Conservation (phyloP, 2,888 invertebrate genomes). For the Drosophila incognita region DNA sequence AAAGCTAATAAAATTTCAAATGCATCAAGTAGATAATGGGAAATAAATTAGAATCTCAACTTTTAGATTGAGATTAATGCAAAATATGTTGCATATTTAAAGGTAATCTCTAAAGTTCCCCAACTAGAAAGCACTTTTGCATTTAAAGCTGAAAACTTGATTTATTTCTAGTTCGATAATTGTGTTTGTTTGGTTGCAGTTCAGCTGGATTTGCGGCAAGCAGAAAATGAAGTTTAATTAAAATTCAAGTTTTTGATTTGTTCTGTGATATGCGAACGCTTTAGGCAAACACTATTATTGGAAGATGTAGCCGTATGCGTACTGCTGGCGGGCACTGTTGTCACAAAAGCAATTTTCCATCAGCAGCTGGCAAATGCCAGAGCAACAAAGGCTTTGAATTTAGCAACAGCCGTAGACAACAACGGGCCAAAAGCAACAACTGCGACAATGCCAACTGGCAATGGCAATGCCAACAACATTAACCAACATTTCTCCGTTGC, state of each 20-base stretch:
- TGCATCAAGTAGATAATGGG: not conserved
- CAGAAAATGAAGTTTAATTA: not conserved
- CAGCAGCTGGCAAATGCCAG: slow-evolving; percentile 40
- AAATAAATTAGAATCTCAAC: not conserved
- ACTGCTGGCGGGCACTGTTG: slow-evolving; percentile 48
- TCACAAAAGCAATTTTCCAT: slow-evolving; percentile 52
- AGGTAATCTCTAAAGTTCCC: not conserved
- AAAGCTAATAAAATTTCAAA: not conserved
- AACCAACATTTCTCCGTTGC: slow-evolving; percentile 43
- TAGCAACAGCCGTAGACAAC: slow-evolving; percentile 23
- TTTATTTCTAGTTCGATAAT: not conserved
- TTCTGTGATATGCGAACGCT: slow-evolving; percentile 3
- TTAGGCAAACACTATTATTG: slow-evolving; percentile 25
- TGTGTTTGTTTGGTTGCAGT: not conserved
- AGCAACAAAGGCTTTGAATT: slow-evolving; percentile 52
- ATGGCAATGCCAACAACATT: slow-evolving; percentile 42
- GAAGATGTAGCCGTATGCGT: slow-evolving; percentile 12
- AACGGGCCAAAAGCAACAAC: slow-evolving; percentile 9
- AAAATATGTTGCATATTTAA: not conserved
- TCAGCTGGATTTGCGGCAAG: not conserved
- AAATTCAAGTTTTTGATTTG: slow-evolving; percentile 30
- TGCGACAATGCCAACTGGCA: slow-evolving; percentile 24
- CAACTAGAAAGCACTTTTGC: not conserved
- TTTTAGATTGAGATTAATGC: not conserved
- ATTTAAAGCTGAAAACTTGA: not conserved